These are phyloP conservation scores for Argyresthia albistria DNA, from an alignment of 2,888 invertebrate genomes.

Conservation along the genomic window DNA sequence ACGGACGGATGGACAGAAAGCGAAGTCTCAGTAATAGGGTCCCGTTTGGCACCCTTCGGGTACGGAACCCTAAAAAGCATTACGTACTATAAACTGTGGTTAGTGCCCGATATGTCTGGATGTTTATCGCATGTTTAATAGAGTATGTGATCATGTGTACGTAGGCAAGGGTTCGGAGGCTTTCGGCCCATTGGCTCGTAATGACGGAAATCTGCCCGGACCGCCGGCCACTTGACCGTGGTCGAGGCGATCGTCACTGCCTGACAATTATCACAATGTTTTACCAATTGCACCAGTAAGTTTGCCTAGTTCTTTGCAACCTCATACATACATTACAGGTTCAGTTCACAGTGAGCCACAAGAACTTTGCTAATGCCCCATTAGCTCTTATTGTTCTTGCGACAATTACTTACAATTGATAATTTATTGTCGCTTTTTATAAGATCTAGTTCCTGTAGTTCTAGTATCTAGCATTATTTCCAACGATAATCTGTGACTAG, in stretches of 20 bases:
- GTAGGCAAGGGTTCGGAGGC: neutral
- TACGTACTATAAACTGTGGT: conserved; percentile 2
- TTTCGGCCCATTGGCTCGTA: neutral
- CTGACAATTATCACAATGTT: neutral
- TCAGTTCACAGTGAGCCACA: too few species aligned
- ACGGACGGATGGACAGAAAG: too few species aligned
- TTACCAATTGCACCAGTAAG: too few species aligned
- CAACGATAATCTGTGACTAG: neutral
- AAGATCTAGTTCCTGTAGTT: too few species aligned
- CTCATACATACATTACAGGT: too few species aligned
- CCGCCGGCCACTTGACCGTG: neutral
- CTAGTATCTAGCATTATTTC: neutral
- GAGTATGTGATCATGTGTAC: neutral
- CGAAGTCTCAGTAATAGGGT: too few species aligned
- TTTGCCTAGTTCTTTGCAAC: too few species aligned
- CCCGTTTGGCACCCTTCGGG: too few species aligned
- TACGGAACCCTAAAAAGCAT: too few species aligned
- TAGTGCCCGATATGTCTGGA: neutral
- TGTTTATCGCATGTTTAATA: neutral
- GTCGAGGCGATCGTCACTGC: neutral
- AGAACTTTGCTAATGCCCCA: neutral
- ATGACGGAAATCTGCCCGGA: neutral
- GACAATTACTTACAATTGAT: too few species aligned
- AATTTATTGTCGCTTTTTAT: too few species aligned
- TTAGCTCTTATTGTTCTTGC: neutral